Evolutionary conservation across 2,888 invertebrate genomes (phyloP).

Genomic region (Leptarthrus brevirostris): DNA sequence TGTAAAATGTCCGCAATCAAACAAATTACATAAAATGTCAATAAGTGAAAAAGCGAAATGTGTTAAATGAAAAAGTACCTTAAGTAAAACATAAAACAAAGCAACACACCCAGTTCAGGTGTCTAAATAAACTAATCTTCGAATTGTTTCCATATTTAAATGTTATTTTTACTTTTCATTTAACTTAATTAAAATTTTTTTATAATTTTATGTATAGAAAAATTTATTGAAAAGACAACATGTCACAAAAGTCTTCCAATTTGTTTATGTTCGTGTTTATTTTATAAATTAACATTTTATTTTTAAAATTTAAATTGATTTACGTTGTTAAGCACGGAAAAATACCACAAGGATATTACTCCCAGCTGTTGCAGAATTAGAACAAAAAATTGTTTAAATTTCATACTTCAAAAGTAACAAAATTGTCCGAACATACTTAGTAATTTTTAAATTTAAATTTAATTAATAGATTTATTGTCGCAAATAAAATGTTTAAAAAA

Average conservation of each 20-base stretch:
- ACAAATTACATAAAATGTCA: neutral
- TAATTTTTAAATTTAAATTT: slow-evolving; percentile 4
- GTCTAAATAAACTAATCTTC: neutral
- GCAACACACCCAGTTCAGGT: neutral
- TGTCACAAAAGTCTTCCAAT: slow-evolving; percentile 48
- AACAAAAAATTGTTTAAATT: neutral
- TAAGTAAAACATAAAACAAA: neutral
- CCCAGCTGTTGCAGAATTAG: slow-evolving; percentile 1
- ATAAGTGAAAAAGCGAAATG: neutral
- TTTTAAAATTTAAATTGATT: neutral
- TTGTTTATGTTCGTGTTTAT: neutral
- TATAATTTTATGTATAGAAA: slow-evolving; percentile 17
- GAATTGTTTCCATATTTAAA: slow-evolving; percentile 6
- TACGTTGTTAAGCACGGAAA: neutral
- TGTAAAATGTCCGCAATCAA: neutral
- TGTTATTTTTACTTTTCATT: slow-evolving; percentile 1
- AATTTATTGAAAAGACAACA: slow-evolving; percentile 6
- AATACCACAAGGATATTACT: slow-evolving; percentile 32
- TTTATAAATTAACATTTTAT: neutral
- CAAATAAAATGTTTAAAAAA: slow-evolving; percentile 31
- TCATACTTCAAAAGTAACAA: slow-evolving; percentile 19
- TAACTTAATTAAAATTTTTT: neutral
- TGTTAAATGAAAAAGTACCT: slow-evolving; percentile 27
- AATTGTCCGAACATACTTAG: slow-evolving; percentile 20
- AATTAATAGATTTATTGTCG: slow-evolving; percentile 28